Base-by-base conservation (phyloP, 2,113 vertebrate genomes). In the Phycodurus eques region DNA sequence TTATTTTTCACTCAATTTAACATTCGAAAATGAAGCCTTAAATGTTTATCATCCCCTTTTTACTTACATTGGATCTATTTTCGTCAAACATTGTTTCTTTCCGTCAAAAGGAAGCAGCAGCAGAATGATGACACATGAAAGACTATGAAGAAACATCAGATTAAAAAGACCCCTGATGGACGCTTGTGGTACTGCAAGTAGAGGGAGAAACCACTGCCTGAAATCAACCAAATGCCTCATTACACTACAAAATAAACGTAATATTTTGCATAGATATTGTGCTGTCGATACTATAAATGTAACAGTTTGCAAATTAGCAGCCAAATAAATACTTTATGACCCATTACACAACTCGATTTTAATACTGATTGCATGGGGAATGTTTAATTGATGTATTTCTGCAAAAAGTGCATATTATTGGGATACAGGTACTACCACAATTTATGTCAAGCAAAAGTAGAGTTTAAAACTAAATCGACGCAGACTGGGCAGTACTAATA, bases 111-210 rank as follows among this genome's bases (percentile, higher is more conserved):
- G 61, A 12, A 22, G 9, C n/a, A 10, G n/a, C n/a, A 54, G n/a
- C n/a, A 27, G 53, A 12, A 54, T 56, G 9, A 63, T 67, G 72
- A 68, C 67, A 33, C 65, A 70, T 72, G 67, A 49, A 63, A 51
- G 49, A 13, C 35, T 47, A 20, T 42, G 19, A 4, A 44, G n/a
- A 49, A 80, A 49, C 39, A 47, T 77, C 79, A 80, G 80, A 3
- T 75, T 43, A 78, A 22, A 75, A 71, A 17, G 72, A 75, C 83
- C 81, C 80, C 82, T 60, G 66, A 69, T 79, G 87, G 79, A 75
- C 35, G 2, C 17, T 1, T 15, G 39, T 8, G 27, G 72, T 22
- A 77, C 53, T 82, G 74, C 79, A 82, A 15, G 14, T 19, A 22
- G 31, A 57, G 35, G 53, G 31, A 22, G 22, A 22, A 33, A 33